Evolutionary conservation across 2,113 vertebrate genomes (phyloP), one percentile per base, ranked within the genome.

Genomic region (Salvelinus namaycush): DNA sequence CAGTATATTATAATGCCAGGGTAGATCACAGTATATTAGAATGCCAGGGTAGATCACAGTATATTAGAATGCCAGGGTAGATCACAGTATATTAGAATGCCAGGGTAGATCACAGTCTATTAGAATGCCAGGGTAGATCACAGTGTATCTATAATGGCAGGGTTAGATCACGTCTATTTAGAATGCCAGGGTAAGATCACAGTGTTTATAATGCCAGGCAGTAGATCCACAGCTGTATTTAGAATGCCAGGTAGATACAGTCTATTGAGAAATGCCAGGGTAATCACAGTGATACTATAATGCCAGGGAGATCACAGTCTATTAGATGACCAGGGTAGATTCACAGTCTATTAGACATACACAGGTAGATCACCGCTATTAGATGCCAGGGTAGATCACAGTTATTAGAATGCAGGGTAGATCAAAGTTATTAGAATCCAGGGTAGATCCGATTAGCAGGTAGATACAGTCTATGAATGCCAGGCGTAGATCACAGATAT

Each of bases 291-390:
- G n/a, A n/a, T n/a, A n/a, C 82, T 85, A 29, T 90, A 89, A 86
- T 72, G 84, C 86, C 84, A 82, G 65, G 81, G 89, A 77, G 74
- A 82, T 78, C 83, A 72, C 31, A 34, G 31, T 34, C 31, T 34
- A 4, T 34, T 5, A 34, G 5, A 34, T 1, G 85, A 86, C 83
- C 87, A 82, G 84, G 82, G 87, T 85, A 78, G 60, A 76, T 88
- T 88, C 85, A 82, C 79, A 76, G 84, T 86, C 82, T 85, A 5
- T 90, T 84, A 87, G 80, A 89, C n/a, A n/a, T n/a, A n/a, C n/a
- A n/a, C n/a, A n/a, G n/a, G n/a, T n/a, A n/a, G n/a, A n/a, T n/a
- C n/a, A n/a, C n/a, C n/a, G n/a, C n/a, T n/a, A n/a, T n/a, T n/a
- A n/a, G n/a, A 86, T 72, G 86, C 86, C 84, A 82, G 65, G 81